Conservation (phyloP, 2,888 invertebrate genomes). For the Ypsolopha sequella region DNA sequence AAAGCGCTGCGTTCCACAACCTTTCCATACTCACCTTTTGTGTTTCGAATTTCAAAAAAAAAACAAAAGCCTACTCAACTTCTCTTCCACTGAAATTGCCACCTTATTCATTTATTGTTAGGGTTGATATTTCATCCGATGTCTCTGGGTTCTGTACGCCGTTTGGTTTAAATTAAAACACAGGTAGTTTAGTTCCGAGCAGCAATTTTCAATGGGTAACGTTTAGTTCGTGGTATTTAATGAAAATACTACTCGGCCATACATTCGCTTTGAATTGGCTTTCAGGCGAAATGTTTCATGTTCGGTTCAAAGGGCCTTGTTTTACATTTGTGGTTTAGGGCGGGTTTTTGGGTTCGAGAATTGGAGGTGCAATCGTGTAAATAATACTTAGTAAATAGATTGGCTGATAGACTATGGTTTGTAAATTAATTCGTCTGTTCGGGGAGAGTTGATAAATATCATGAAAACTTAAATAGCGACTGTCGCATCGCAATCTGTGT, state of each 20-base stretch:
- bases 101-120: neutral
- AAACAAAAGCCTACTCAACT: neutral
- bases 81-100: neutral
- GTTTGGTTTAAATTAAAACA: slow-evolving; percentile 5
- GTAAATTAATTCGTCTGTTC: no score
- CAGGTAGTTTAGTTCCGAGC: slow-evolving; percentile 14
- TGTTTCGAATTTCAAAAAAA: neutral
- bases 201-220: slow-evolving; percentile 26
- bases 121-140: neutral
- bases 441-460: no score
- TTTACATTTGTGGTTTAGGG: neutral
- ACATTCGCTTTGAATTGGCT: slow-evolving; percentile 4
- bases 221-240: slow-evolving; percentile 18
- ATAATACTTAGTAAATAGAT: no score
- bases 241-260: slow-evolving; percentile 12
- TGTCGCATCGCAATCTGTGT: no score
- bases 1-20: slow-evolving; percentile 3
- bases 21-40: slow-evolving; percentile 4
- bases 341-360: no score
- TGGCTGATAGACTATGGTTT: no score
- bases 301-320: slow-evolving; percentile 3
- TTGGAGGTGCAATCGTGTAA: no score
- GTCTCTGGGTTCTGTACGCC: neutral
- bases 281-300: slow-evolving; percentile 2
- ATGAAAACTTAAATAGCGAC: no score